Evolutionary conservation across 2,888 invertebrate genomes (phyloP), one percentile per base, ranked within the genome.

Genomic region (Spilosoma lubricipeda): DNA sequence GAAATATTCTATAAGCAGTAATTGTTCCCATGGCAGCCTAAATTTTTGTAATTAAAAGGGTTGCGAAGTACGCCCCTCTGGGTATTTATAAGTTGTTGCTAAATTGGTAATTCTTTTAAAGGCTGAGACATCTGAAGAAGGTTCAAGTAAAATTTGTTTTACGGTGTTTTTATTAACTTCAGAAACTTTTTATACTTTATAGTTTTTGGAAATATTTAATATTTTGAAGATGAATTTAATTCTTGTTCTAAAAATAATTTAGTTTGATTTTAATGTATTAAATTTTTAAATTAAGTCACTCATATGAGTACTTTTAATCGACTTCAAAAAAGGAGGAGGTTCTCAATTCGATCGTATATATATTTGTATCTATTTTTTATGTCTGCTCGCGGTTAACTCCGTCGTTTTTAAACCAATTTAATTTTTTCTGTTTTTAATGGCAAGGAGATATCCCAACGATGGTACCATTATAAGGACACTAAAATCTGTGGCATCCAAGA

Each of bases 21-120:
- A 81, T 81, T 75, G 71, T 76, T 79, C 84, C 78, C 79, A 76
- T 70, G 76, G 79, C 73, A 69, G 76, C n/a, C 67, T 78, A 77
- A 82, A 83, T 83, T 78, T 79, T 77, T 70, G 73, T 82, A 82
- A 80, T 84, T 84, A 84, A 84, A 83, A 77, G 72, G 77, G 79
- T 75, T 56, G 52, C 52, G 67, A 70, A 45, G 67, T 65, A 67
- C 23, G 72, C 78, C 85, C 33, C 83, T 76, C 65, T 64, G 82
- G 83, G 80, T 79, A 72, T 83, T 83, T 83, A 82, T 80, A 84
- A 82, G 79, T 80, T 76, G 71, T 78, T 80, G 74, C 75, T 70
- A 78, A 82, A 80, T 77, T 63, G 73, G 72, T 65, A 72, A 45
- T 78, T 80, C 74, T 81, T 77, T 77, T 79, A 45, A 75, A 75